These are phyloP conservation scores for Nowickia ferox DNA, from an alignment of 2,888 invertebrate species.

Conservation along the genomic window DNA sequence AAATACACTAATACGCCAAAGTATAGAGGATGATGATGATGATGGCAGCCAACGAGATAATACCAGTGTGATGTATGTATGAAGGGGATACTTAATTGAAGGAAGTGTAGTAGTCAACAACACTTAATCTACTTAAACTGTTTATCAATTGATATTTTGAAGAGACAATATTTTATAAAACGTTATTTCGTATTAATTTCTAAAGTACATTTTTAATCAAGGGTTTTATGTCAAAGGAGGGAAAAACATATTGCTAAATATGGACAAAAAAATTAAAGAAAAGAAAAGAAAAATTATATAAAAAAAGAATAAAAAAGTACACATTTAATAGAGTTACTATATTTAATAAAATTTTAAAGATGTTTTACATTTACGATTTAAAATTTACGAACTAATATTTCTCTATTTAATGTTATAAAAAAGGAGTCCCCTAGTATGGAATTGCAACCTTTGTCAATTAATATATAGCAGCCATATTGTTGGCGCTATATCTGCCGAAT, in stretches of 20 bases:
- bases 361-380: too few species aligned
- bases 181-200: slow-evolving; percentile 22
- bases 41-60: slow-evolving; percentile 59
- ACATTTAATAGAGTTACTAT: too few species aligned
- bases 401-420: too few species aligned
- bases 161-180: slow-evolving; percentile 51
- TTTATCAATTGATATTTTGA: slow-evolving; percentile 67
- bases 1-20: slow-evolving; percentile 15
- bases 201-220: not conserved
- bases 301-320: too few species aligned
- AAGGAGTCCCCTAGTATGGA: too few species aligned
- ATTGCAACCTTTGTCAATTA: too few species aligned
- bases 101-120: slow-evolving; percentile 69
- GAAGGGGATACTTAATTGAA: slow-evolving; percentile 61
- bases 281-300: not conserved
- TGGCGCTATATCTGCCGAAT: too few species aligned
- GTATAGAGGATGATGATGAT: slow-evolving; percentile 42
- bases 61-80: slow-evolving; percentile 46
- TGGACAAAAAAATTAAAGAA: not conserved
- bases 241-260: not conserved
- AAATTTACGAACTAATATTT: too few species aligned
- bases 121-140: slow-evolving; percentile 71
- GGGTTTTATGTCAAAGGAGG: not conserved
- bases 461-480: too few species aligned
- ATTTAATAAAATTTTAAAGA: too few species aligned